Base-by-base conservation (phyloP, 2,797 vertebrate genomes). In the Labeo calbasu region DNA sequence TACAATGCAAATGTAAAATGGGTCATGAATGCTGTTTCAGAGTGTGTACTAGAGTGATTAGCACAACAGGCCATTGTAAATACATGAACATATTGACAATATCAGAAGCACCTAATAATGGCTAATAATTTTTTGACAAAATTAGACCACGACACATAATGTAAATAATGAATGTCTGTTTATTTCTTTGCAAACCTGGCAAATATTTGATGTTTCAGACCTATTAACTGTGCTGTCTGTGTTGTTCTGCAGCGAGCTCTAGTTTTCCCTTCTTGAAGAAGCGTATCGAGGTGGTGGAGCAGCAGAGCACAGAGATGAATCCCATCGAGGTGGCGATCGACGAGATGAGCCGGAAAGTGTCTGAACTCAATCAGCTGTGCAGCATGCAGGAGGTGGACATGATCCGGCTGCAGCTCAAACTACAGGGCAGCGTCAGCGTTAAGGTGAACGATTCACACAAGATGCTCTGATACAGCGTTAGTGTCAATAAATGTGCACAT, bases 301-400 rank as follows among this genome's bases (percentile, higher is more conserved):
- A 99, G 79, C 96, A 96, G 40, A 97, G 97, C 92, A 97, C 96
- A 0, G 98, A 99, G 87, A 96, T 99, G 93, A 99, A 99, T 89
- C 98, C 98, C 0, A 97, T 99, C 0, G 98, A 99, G 89, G 98
- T 99, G 36, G 98, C 98, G 0, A 99, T 99, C 13, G 98, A 99
- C 51, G 98, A 99, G 93, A 99, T 99, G 98, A 97, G 97, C 40
- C 96, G 94, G 55, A 99, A 99, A 81, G 97, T 99, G 77, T 97
- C 96, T 0, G 98, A 99, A 92, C 98, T 99, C 87, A 98, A 96
- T 85, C 97, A 98, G 92, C 96, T 99, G 75, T 99, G 98, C 92
- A 95, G 91, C 6, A 97, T 97, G 96, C 96, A 97, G 43, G 98
- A 99, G 57, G 98, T 99, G 90, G 98, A 99, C 93, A 99, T 99